These are phyloP conservation scores for Toxotes chatareus DNA, from an alignment of 2,113 vertebrate genomes.

Conservation along the genomic window DNA sequence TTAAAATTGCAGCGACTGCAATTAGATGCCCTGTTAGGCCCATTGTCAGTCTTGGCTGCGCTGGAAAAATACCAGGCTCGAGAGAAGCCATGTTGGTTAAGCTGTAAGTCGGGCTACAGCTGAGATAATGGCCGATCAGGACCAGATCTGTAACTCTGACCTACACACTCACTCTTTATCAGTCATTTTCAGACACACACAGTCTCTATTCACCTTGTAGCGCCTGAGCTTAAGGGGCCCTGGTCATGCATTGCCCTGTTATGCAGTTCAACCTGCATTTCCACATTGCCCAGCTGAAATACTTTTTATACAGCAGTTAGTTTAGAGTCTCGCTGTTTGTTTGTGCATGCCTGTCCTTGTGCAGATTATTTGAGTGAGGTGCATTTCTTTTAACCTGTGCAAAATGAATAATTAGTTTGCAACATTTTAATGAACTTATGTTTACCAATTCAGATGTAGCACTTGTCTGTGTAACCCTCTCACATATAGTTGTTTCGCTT, in stretches of 20 bases:
- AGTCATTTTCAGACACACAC: conserved; percentile 19
- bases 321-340: background rate
- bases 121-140: conserved; percentile 84
- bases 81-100: conserved; percentile 82
- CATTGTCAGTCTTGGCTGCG: conserved; percentile 16
- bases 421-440: too few relatives aligned
- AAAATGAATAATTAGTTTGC: background rate
- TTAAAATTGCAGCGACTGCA: background rate
- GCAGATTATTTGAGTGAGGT: background rate
- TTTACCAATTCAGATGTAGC: conserved; percentile 3
- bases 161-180: conserved; percentile 51
- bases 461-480: background rate
- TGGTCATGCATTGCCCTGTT: background rate
- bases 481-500: background rate
- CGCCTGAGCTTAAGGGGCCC: background rate
- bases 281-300: conserved; percentile 41
- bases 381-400: background rate
- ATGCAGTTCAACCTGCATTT: conserved; percentile 62
- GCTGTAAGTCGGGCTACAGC: conserved; percentile 77
- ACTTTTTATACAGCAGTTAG: conserved; percentile 10
- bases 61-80: conserved; percentile 47
- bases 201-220: background rate
- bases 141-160: conserved; percentile 75
- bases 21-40: background rate
- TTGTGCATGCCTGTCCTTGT: background rate